Percentiles rank a stretch among this genome's conserved stretches.
phyloP scores from a whole-genome alignment of 2,113 vertebrate genomes.

The Triplophysa tibetana region DNA sequence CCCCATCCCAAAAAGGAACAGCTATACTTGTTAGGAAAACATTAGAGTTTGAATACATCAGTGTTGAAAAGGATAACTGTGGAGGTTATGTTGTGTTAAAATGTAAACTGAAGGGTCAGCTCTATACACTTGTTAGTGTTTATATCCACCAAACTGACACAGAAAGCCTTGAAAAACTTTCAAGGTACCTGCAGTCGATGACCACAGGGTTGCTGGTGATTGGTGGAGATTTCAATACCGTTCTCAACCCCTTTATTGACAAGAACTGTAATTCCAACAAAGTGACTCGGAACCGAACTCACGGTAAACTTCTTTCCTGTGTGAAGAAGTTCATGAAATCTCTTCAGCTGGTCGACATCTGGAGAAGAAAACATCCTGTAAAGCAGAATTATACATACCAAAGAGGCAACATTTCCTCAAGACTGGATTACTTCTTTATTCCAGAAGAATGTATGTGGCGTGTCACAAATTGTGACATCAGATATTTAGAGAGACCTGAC shows the following conservation, averaged over 20 bases:
- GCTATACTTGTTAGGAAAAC: constrained; percentile 19
- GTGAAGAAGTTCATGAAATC: constrained; percentile 20
- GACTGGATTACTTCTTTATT: constrained; percentile 24
- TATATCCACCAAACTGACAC: constrained; percentile 29
- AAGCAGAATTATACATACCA: constrained; percentile 1
- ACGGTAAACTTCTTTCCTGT: too few relatives aligned
- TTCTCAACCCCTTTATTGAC: constrained; percentile 29
- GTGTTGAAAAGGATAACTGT: constrained; percentile 1
- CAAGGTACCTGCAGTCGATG: constrained; percentile 17
- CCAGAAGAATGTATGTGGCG: constrained; percentile 30
- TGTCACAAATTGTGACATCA: neutral
- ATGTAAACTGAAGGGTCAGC: constrained; percentile 10
- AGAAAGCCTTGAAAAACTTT: constrained; percentile 30
- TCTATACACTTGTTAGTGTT: constrained; percentile 18
- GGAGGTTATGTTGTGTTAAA: constrained; percentile 32
- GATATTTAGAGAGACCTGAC: neutral
- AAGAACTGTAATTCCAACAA: neutral
- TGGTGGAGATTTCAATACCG: constrained; percentile 40
- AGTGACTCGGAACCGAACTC: too few relatives aligned
- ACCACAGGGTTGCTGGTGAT: constrained; percentile 24
- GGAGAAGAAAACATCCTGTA: constrained; percentile 30
- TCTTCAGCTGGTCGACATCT: constrained; percentile 16
- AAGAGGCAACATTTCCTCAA: neutral
- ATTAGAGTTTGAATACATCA: neutral
- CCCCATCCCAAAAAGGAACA: constrained; percentile 2